These are phyloP conservation scores for Dexiosoma caninum DNA, from an alignment of 2,888 invertebrate species.

Conservation along the genomic window DNA sequence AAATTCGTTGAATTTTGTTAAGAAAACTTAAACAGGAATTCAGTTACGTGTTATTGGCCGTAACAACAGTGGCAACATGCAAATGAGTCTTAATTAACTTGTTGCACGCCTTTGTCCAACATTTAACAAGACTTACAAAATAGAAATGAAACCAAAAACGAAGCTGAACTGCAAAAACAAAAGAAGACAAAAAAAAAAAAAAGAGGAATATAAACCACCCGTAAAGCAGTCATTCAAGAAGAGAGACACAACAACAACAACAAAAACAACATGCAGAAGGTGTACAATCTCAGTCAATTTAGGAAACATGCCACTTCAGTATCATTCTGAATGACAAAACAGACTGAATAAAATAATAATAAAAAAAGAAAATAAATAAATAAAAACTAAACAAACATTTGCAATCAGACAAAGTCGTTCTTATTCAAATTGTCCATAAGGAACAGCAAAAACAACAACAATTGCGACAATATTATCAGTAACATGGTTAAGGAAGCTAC, in stretches of 20 bases:
- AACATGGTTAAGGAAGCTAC: constrained; percentile 41
- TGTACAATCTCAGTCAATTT: constrained; percentile 63
- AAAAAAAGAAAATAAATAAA: constrained; percentile 6
- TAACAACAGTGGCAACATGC: constrained; percentile 69
- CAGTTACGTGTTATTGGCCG: constrained; percentile 28
- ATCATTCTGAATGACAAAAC: constrained; percentile 55
- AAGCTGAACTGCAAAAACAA: constrained; percentile 20
- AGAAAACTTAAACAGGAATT: background rate
- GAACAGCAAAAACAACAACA: constrained; percentile 56
- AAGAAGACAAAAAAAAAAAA: no score
- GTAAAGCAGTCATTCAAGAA: constrained; percentile 37
- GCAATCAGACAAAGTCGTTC: constrained; percentile 56
- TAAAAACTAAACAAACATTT: constrained; percentile 45
- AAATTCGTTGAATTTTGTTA: background rate
- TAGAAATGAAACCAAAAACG: constrained; percentile 39
- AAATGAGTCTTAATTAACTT: constrained; percentile 77
- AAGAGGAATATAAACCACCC: constrained; percentile 57
- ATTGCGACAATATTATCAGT: constrained; percentile 42
- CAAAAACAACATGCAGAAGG: constrained; percentile 37
- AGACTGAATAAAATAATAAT: constrained; percentile 13
- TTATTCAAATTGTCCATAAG: constrained; percentile 70
- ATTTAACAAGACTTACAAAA: constrained; percentile 62
- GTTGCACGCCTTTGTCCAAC: constrained; percentile 71
- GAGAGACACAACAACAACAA: no score
- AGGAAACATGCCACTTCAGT: constrained; percentile 62